Base-by-base conservation (phyloP, 2,888 invertebrate genomes). In the Prostheceraeus crozeri region DNA sequence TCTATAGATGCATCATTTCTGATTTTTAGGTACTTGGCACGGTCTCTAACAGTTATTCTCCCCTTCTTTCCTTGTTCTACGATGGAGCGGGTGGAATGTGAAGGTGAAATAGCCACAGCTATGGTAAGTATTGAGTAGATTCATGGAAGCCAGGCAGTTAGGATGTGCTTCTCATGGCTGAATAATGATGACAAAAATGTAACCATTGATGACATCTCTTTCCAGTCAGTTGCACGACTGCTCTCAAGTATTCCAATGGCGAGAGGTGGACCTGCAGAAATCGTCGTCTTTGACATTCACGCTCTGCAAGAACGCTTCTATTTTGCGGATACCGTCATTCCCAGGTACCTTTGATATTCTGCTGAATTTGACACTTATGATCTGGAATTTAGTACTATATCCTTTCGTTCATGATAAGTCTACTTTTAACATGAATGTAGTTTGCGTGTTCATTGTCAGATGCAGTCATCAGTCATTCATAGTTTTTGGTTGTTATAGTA, bases 51-150 rank as follows among this genome's bases (percentile, higher is more conserved):
- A 52, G 67, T 76, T 48, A 70, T 77, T n/a, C 64, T 77, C 61
- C 77, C 77, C 0, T 77, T 76, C 64, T 77, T 77, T 64, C 76
- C 77, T 0, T 76, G 76, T 31, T 76, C 74, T 1, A 77, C 77
- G 3, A 77, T 77, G 77, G 77, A 77, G 63, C 64, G 76, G 55
- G 73, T 77, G 14, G 76, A 77, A 62, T 70, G 67, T 3, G 76
- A 77, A 62, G 77, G 77, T 35, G 76, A 77, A 63, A 72, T 77
- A 28, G 75, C 77, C 35, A 77, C 77, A 52, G 77, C 76, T 14
- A 77, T 75, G 69, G 76, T 75, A 36, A 6, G 28, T 28, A 35
- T 10, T 21, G 3, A 35, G n/a, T n/a, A n/a, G n/a, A n/a, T n/a
- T n/a, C n/a, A n/a, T n/a, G n/a, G n/a, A n/a, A n/a, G 10, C 11